These are phyloP conservation scores for Acanthiza pusilla DNA, from an alignment of 2,797 vertebrate species.

Conservation along the genomic window DNA sequence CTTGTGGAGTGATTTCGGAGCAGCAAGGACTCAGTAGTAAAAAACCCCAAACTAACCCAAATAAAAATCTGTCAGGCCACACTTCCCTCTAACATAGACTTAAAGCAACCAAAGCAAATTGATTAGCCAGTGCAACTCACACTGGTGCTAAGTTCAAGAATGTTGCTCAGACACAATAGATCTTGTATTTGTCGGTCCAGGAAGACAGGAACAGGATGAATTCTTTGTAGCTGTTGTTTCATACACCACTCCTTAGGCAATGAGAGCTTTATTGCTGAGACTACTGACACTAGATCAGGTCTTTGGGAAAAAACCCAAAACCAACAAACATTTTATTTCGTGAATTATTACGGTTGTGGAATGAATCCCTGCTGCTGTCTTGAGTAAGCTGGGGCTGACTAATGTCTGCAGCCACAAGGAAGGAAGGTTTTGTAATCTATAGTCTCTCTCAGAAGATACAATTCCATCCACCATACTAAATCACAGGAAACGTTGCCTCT, in stretches of 20 bases:
- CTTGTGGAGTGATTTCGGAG: neutral
- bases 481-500: neutral
- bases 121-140: neutral
- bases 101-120: neutral
- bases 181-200: neutral
- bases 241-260: neutral
- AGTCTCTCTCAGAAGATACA: neutral
- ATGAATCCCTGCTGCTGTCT: neutral
- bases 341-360: slow-evolving; percentile 2
- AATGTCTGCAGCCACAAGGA: slow-evolving; percentile 2
- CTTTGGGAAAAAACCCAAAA: neutral
- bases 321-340: neutral
- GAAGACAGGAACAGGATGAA: neutral
- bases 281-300: neutral
- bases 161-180: neutral
- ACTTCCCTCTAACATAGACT: neutral
- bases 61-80: neutral
- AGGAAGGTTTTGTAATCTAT: neutral
- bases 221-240: neutral
- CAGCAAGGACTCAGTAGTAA: neutral
- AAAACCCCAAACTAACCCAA: neutral
- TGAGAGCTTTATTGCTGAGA: neutral
- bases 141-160: neutral
- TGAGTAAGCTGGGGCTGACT: neutral
- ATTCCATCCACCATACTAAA: neutral